These are phyloP conservation scores for Epizoanthus illoricatus DNA, from an alignment of 92 coral and sea anemone species.

Conservation along the genomic window DNA sequence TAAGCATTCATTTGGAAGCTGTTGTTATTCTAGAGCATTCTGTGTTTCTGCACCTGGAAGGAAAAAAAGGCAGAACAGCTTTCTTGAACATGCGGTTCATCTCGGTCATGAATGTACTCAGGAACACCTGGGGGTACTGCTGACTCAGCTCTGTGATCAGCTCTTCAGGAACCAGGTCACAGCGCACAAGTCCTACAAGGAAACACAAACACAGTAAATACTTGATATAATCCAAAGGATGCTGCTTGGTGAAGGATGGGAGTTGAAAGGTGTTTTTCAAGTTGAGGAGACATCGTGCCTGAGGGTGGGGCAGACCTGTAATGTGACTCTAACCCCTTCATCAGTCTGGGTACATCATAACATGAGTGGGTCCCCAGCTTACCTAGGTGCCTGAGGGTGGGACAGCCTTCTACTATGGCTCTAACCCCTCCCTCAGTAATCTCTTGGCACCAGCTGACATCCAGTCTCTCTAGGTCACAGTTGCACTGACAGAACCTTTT, in stretches of 20 bases:
- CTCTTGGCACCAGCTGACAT: slow-evolving; percentile 94
- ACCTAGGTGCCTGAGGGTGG: slow-evolving; percentile 83
- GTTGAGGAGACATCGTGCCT: neutral
- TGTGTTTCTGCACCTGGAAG: too few relatives aligned
- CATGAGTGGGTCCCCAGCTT: neutral
- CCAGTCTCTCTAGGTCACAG: slow-evolving; percentile 72
- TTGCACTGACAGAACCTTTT: slow-evolving; percentile 51
- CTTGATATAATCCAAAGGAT: neutral
- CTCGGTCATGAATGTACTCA: slow-evolving; percentile 87
- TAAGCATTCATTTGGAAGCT: too few relatives aligned
- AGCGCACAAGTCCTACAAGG: slow-evolving; percentile 81
- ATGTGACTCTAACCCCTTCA: slow-evolving; percentile 55
- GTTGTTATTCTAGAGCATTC: too few relatives aligned
- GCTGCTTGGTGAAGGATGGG: neutral
- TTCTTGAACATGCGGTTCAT: slow-evolving; percentile 74
- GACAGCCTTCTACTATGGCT: slow-evolving; percentile 73
- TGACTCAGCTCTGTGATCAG: slow-evolving; percentile 62
- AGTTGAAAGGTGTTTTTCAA: neutral
- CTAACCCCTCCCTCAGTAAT: slow-evolving; percentile 87
- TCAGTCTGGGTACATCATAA: slow-evolving; percentile 39
- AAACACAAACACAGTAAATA: neutral
- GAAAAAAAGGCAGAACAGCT: too few relatives aligned
- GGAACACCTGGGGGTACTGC: slow-evolving; percentile 70
- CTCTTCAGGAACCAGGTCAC: slow-evolving; percentile 73
- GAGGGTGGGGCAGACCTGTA: neutral